Base-by-base conservation (phyloP, 2,797 vertebrate species). In the Siniperca undulata region DNA sequence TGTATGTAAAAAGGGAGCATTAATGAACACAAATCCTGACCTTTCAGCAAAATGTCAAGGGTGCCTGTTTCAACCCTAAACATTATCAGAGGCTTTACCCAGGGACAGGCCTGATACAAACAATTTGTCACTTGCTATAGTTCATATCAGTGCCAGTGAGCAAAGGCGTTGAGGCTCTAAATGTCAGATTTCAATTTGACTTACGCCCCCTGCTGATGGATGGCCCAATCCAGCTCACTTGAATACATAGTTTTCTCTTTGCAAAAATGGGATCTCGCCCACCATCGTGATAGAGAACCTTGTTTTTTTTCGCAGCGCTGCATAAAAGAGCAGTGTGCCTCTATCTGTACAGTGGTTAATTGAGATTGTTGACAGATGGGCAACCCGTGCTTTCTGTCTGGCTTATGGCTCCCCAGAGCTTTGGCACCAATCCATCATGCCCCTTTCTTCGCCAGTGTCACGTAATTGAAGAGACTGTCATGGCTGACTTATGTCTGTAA, bases 131-230 rank as follows among this genome's bases (percentile, higher is more conserved):
- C 86, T 91, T 77, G 84, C 85, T 89, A 73, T 90, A 91, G 88
- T 93, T 94, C 90, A 92, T 91, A 94, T 93, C 91, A 92, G 85
- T 84, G 81, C 88, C 84, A 85, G 88, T 74, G 78, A 91, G 86
- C 73, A 86, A 93, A 92, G 88, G 85, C 77, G 74, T 81, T 64
- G 74, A 83, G 81, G 82, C 88, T 94, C 91, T 93, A 94, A 95
- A 95, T 95, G 94, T 95, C 95, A 96, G 86, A 92, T 94, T 94
- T 93, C 90, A 91, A 91, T 94, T 93, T 93, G 88, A 91, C 89
- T 81, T 82, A 16, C 73, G 78, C 62, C 48, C 73, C 66, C 70
- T 19, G 70, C 86, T 95, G 94, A 95, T 94, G 86, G 93, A 95
- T 95, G 86, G 88, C 77, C 88, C 90, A 90, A 84, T 93, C 89